Base-by-base conservation (phyloP, 2,888 invertebrate genomes). In the Monochamus alternatus region DNA sequence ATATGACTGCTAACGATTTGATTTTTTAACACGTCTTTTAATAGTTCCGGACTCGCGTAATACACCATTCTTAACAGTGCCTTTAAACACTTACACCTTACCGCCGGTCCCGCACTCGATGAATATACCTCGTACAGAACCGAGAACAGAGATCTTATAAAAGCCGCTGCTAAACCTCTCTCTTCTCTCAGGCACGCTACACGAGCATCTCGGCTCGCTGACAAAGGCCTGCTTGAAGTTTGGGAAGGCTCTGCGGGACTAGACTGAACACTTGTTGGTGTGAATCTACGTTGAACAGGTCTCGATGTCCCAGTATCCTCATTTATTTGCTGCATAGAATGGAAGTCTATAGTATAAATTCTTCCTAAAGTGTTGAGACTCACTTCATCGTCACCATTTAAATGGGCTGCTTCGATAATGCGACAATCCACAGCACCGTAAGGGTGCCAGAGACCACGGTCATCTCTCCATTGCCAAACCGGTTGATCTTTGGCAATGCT, bases 41-140 rank as follows among this genome's bases (percentile, higher is more conserved):
- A 91, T 81, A 98, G 91, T 83, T 96, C 94, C 0, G 97, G 94
- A 81, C 94, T 95, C 9, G 97, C 97, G 88, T 98, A 98, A 90
- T 96, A 98, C 3, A 99, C 96, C 95, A 99, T 98, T 78, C 99
- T 93, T 73, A 99, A 91, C 77, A 99, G 92, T 5, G 99, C 98
- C 86, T 98, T 95, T 77, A 99, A 92, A 87, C 98, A 98, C 90
- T 98, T 98, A 90, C 98, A 98, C 83, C 98, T 94, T 43, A 99
- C 98, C 77, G 98, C 96, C 43, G 99, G 98, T 8, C 99, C 99
- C 72, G 99, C 98, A 78, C 98, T 98, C 84, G 97, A 97, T 89
- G 97, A 98, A 90, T 99, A 99, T 73, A 99, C 98, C 91, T 99
- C 98, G 89, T 98, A 98, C 63, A 99, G 91, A 38, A 99, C 97